Percentiles rank a stretch among this genome's conserved stretches.
phyloP scores from a whole-genome alignment of 2,113 vertebrate species.

The Sebastes fasciatus region DNA sequence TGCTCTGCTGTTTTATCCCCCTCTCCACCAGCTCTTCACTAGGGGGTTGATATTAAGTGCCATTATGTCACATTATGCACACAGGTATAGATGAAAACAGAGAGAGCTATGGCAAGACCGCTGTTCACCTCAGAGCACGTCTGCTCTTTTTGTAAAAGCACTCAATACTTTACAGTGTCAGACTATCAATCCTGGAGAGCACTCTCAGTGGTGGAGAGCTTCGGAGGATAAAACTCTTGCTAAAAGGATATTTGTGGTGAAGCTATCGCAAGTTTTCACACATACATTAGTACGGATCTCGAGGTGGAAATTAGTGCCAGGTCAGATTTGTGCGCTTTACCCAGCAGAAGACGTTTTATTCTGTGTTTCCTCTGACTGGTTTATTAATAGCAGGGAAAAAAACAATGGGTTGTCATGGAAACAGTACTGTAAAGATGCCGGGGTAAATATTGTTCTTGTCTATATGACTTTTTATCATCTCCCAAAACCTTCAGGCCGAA shows the following conservation, averaged over 20 bases:
- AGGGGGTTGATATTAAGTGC: not conserved
- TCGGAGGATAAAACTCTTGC: not conserved
- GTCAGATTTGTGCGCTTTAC: conserved; percentile 1
- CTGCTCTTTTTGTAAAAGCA: conserved; percentile 35
- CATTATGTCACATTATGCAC: conserved; percentile 1
- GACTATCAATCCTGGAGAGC: conserved; percentile 15
- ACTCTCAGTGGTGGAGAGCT: not conserved
- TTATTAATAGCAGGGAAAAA: not conserved
- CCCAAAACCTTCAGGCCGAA: not conserved
- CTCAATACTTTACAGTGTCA: conserved; percentile 17
- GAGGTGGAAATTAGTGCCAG: no score
- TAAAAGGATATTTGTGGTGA: not conserved
- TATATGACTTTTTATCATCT: conserved; percentile 4
- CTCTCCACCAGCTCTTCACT: not conserved
- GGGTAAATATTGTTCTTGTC: not conserved
- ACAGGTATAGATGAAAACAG: not conserved
- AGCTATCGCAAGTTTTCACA: conserved; percentile 14
- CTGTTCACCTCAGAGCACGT: conserved; percentile 7
- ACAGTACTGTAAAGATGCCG: not conserved
- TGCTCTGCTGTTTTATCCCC: not conserved
- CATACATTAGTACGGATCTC: not conserved
- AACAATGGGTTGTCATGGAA: not conserved
- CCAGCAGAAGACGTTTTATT: not conserved
- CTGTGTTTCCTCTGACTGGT: not conserved
- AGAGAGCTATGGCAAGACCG: not conserved